Evolutionary conservation across 2,113 vertebrate genomes (phyloP), one percentile per base, ranked within the genome.

Genomic region (Thunnus maccoyii): DNA sequence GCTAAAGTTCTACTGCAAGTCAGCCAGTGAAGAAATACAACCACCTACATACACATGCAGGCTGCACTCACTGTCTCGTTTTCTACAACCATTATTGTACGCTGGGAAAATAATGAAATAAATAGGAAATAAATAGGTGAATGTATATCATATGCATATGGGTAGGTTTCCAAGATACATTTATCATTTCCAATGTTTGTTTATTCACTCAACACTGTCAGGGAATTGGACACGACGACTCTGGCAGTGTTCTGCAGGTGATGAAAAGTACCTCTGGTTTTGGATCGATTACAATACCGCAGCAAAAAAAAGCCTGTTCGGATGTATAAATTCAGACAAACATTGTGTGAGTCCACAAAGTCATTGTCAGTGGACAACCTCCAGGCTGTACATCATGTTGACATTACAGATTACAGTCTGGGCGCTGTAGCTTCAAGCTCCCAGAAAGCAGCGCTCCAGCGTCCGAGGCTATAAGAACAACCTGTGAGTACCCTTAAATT

Each of bases 371-470:
- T 65, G 63, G 22, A 79, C 67, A 65, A 22, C 57, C 73, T 73
- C 58, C 67, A 75, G 84, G 81, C 83, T 87, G 81, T 83, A 84
- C 81, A 86, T 91, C 88, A 85, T 80, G 83, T 80, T 88, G 88
- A 83, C 85, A 88, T 48, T 81, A 70, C 58, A 80, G 78, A 90
- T 91, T 89, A 85, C 71, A 82, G 78, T 82, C 51, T 58, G 64
- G 67, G 71, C 15, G 15, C 78, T 41, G 61, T 12, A 47, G 76
- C 83, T 22, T 63, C 78, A 41, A 47, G 68, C 57, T 65, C 64
- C 55, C 62, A 64, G 13, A 64, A 67, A 85, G 69, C 8, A 61
- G 61, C 50, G 41, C 58, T 64, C 2, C 2, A 75, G 65, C 73
- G 82, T 84, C 64, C 56, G 14, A 75, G 51, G 67, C 69, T 80